phyloP scores from a whole-genome alignment of 1,140 invertebrate species.

The Drosophila aff. region DNA sequence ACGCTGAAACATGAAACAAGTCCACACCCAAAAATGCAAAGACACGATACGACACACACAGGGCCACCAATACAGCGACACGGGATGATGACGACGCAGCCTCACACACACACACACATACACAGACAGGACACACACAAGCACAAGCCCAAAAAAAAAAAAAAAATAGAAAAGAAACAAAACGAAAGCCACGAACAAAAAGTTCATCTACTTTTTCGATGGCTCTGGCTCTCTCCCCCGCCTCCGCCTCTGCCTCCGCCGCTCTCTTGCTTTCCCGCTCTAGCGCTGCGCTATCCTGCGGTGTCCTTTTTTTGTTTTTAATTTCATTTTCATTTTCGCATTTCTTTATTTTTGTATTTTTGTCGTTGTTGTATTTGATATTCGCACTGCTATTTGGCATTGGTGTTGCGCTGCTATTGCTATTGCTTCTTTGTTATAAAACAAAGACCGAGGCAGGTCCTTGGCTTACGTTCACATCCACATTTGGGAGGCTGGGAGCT shows the following conservation, averaged over 20 bases:
- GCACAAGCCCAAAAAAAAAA: slow-evolving; percentile 42
- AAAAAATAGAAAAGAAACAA: slow-evolving; percentile 32
- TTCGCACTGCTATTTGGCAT: not conserved
- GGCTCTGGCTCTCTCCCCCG: slow-evolving; percentile 7
- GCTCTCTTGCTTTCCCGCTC: not conserved
- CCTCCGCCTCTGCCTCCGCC: too few species aligned
- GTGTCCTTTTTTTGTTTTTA: slow-evolving; percentile 1
- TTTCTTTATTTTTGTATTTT: not conserved
- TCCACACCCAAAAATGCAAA: slow-evolving; percentile 82
- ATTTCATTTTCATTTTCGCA: not conserved
- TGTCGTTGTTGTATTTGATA: slow-evolving; percentile 2
- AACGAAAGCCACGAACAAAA: slow-evolving; percentile 37
- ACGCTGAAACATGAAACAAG: slow-evolving; percentile 77
- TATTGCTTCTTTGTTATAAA: slow-evolving; percentile 48
- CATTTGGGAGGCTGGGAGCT: slow-evolving; percentile 3
- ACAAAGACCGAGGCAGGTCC: slow-evolving; percentile 35
- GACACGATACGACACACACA: slow-evolving; percentile 58
- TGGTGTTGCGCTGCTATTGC: slow-evolving; percentile 1
- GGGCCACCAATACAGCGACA: slow-evolving; percentile 43
- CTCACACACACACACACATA: slow-evolving; percentile 37
- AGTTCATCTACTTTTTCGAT: slow-evolving; percentile 39
- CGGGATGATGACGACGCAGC: slow-evolving; percentile 40
- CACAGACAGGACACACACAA: slow-evolving; percentile 18
- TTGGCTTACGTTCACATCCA: slow-evolving; percentile 48
- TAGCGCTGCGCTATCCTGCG: not conserved